Evolutionary conservation across 2,797 vertebrate genomes (phyloP).

Genomic region (Agapornis canus): DNA sequence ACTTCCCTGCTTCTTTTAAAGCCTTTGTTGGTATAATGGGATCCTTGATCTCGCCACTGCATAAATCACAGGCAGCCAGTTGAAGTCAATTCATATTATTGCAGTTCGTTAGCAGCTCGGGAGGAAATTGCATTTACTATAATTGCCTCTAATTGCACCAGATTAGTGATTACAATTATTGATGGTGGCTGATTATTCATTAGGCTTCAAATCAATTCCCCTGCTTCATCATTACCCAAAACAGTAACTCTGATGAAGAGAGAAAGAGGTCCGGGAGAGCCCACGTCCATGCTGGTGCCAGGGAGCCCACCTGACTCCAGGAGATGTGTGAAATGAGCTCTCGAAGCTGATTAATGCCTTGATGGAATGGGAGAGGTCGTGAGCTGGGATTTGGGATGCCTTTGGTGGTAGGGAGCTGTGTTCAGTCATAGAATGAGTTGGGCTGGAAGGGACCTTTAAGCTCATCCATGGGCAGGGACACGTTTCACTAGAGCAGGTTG

Average conservation of each 20-base stretch:
- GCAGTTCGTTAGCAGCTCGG: slow-evolving; percentile 81
- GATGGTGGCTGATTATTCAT: slow-evolving; percentile 87
- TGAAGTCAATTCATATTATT: slow-evolving; percentile 84
- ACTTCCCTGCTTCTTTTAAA: slow-evolving; percentile 57
- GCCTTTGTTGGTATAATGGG: slow-evolving; percentile 43
- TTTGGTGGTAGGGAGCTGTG: background rate
- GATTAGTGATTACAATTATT: slow-evolving; percentile 89
- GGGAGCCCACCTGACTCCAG: background rate
- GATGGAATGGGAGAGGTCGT: background rate
- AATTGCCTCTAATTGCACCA: slow-evolving; percentile 86
- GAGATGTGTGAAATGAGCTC: slow-evolving; percentile 10
- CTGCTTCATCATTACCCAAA: slow-evolving; percentile 75
- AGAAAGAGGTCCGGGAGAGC: slow-evolving; percentile 65
- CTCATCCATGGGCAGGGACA: background rate
- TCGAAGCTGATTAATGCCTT: slow-evolving; percentile 40
- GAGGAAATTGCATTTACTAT: slow-evolving; percentile 87
- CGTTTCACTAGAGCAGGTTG: background rate
- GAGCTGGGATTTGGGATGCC: background rate
- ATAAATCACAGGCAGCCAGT: slow-evolving; percentile 78
- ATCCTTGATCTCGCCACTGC: slow-evolving; percentile 67
- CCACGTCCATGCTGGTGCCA: slow-evolving; percentile 37
- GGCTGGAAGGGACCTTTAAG: background rate
- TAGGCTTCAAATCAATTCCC: slow-evolving; percentile 82
- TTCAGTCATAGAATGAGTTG: background rate
- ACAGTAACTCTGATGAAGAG: slow-evolving; percentile 78